Evolutionary conservation across 2,888 invertebrate species (phyloP).

Genomic region (Latrodectus elegans): DNA sequence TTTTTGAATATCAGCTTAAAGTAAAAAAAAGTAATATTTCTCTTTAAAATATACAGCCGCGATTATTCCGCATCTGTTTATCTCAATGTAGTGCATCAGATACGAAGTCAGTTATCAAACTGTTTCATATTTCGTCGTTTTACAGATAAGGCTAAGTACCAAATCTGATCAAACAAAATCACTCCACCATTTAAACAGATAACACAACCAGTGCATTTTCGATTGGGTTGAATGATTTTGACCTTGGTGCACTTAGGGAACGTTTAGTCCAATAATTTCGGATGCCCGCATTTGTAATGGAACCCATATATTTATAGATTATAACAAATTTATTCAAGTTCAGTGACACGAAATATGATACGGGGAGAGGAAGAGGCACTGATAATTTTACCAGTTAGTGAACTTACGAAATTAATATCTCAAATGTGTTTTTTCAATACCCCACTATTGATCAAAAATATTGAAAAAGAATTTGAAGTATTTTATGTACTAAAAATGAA

Average conservation of each 20-base stretch:
- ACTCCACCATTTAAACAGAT: constrained; percentile 49
- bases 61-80: constrained; percentile 28
- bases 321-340: constrained; percentile 20
- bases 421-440: no score
- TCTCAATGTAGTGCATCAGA: constrained; percentile 30
- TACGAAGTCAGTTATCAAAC: constrained; percentile 19
- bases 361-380: background rate
- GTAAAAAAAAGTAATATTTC: no score
- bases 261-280: background rate
- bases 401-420: no score
- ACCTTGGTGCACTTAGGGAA: constrained; percentile 28
- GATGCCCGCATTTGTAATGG: constrained; percentile 23
- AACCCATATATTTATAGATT: constrained; percentile 22
- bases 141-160: constrained; percentile 31
- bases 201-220: constrained; percentile 23
- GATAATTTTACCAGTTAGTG: no score
- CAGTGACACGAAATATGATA: constrained; percentile 21
- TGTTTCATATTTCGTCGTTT: constrained; percentile 19
- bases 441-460: no score
- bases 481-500: no score
- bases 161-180: constrained; percentile 56
- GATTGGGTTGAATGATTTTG: background rate
- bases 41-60: no score
- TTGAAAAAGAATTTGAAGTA: no score
- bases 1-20: no score